These are phyloP conservation scores for Lasioglossum lativentre DNA, from an alignment of 2,888 invertebrate genomes.

Conservation along the genomic window DNA sequence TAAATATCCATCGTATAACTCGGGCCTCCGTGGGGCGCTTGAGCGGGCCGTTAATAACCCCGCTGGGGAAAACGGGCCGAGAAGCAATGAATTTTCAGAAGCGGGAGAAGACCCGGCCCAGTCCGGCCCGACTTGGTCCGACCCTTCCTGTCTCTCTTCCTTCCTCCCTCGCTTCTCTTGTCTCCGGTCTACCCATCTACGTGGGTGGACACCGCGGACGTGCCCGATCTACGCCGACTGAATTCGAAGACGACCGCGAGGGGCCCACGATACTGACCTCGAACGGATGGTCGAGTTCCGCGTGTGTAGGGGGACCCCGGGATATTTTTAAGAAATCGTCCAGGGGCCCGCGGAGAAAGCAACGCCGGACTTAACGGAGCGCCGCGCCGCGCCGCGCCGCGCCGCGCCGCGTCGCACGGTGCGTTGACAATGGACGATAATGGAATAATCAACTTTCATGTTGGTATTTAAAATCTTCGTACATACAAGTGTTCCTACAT, in stretches of 20 bases:
- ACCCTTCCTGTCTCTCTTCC: background rate
- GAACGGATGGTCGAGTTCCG: conserved; percentile 51
- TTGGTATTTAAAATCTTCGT: background rate
- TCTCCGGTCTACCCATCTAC: conserved; percentile 19
- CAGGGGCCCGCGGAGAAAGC: conserved; percentile 30
- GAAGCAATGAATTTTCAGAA: conserved; percentile 61
- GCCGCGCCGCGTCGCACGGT: background rate
- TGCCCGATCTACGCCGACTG: conserved; percentile 47
- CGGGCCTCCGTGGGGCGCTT: conserved; percentile 53
- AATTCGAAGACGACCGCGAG: conserved; percentile 51
- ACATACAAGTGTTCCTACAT: too few relatives aligned
- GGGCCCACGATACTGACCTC: conserved; percentile 27
- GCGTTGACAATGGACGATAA: background rate
- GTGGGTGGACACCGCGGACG: conserved; percentile 62
- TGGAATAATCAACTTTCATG: background rate
- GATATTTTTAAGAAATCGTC: conserved; percentile 46
- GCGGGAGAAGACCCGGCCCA: background rate
- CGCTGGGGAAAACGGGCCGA: conserved; percentile 49
- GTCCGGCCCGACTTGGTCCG: background rate
- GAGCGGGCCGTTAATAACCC: conserved; percentile 62
- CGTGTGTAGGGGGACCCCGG: conserved; percentile 29
- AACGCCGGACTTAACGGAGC: conserved; percentile 30
- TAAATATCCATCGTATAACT: conserved; percentile 64
- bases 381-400: background rate
- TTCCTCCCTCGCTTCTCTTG: conserved; percentile 9